Base-by-base conservation (phyloP, 2,113 vertebrate genomes). In the Manacus vitellinus region DNA sequence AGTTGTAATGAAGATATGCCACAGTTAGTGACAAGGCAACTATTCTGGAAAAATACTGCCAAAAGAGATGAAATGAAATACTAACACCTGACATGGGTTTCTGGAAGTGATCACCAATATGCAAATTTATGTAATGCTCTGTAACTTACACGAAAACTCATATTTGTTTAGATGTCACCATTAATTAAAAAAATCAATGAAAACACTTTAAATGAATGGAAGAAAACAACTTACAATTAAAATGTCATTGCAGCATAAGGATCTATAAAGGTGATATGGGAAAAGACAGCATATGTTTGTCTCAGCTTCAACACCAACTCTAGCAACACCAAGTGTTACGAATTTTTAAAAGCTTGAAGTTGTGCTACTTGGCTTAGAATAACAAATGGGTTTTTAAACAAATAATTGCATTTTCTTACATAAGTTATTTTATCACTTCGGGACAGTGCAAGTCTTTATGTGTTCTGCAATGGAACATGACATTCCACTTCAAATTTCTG, bases 1-100 rank as follows among this genome's bases (percentile, higher is more conserved):
- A 95, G 72, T 37, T 92, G 52, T 89, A 92, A 90, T 86, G 79
- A 94, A 93, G 82, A 67, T 71, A 77, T 49, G 52, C 55, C 71
- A 81, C 80, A 77, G 44, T 33, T 52, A 91, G 55, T 91, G 79
- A 78, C 88, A 93, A 75, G 35, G 47, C 75, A 92, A 86, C 23
- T 71, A 52, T 68, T 94, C 85, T 63, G 71, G 65, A 88, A 76
- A 88, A 94, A 72, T 31, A 31, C 52, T 85, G 44, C 52, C 52
- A 85, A 44, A 81, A 84, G 68, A 86, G 18, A 72, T 61, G 19
- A 84, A 82, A 66, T 80, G 10, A 85, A 96, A 77, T 74, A 78
- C 82, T 77, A 88, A 76, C 77, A 71, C 52, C 56, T 86, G 59
- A 63, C 39, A 65, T 10, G 2, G 4, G 19, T 51, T 86, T 81